phyloP scores from a whole-genome alignment of 2,797 vertebrate species.

The Myotis myotis region DNA sequence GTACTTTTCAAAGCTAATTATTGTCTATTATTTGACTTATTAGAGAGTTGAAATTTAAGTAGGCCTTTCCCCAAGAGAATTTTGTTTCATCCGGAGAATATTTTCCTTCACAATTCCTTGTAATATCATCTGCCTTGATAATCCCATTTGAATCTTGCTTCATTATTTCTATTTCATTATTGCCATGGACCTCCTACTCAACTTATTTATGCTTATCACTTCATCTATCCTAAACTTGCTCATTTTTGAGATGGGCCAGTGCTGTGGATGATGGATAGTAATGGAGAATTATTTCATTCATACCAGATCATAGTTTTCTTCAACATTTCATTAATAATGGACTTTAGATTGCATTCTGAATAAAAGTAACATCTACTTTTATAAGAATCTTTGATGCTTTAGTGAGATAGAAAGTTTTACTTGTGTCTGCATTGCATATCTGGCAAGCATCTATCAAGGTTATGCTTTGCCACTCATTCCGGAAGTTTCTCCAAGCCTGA shows the following conservation, averaged over 20 bases:
- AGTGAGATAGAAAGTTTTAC: background rate
- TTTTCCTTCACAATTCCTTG: background rate
- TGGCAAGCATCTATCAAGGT: background rate
- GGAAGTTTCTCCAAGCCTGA: background rate
- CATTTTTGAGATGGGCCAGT: background rate
- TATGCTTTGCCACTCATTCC: background rate
- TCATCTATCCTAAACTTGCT: background rate
- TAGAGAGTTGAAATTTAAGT: conserved; percentile 9
- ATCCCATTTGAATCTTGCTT: background rate
- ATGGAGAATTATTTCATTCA: background rate
- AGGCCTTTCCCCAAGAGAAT: background rate
- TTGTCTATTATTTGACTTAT: background rate
- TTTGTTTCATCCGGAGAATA: conserved; percentile 15
- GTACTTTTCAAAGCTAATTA: background rate
- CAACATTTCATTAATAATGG: background rate
- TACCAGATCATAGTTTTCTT: background rate
- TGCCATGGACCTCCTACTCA: background rate
- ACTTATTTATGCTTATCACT: background rate
- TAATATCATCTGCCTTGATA: background rate
- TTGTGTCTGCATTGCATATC: background rate
- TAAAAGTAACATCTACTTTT: background rate
- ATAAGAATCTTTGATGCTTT: background rate
- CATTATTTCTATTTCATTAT: background rate
- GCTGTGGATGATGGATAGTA: background rate
- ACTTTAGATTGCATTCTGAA: background rate